These are phyloP conservation scores for Microplitis manilae DNA, from an alignment of 2,888 invertebrate species.

Conservation along the genomic window DNA sequence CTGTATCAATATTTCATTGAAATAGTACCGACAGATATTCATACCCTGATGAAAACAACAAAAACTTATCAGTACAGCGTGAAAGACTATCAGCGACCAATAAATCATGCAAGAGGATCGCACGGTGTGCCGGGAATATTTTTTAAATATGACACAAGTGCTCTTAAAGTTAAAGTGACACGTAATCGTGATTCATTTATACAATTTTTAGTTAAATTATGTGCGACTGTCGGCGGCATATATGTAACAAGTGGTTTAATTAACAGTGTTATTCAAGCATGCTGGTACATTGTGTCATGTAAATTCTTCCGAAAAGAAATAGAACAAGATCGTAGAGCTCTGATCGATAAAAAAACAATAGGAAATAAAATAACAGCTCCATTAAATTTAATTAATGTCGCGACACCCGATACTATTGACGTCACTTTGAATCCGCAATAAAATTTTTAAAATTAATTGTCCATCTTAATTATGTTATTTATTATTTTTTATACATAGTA, in stretches of 20 bases:
- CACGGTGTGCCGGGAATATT: conserved; percentile 96
- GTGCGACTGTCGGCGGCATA: conserved; percentile 93
- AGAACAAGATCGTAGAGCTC: conserved; percentile 39
- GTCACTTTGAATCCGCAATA: conserved; percentile 56
- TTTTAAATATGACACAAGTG: conserved; percentile 95
- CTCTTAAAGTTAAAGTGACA: conserved; percentile 86
- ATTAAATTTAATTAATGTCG: conserved; percentile 57
- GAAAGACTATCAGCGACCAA: conserved; percentile 88
- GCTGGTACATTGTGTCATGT: conserved; percentile 61
- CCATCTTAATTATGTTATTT: not conserved
- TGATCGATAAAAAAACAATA: conserved; percentile 10
- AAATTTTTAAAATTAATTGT: conserved; percentile 32
- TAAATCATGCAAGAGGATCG: conserved; percentile 83
- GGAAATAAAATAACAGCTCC: conserved; percentile 22
- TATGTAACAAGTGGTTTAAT: conserved; percentile 83
- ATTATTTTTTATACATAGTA: not conserved
- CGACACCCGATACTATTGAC: conserved; percentile 54
- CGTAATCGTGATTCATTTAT: conserved; percentile 84
- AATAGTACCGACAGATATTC: conserved; percentile 96
- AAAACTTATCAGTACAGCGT: conserved; percentile 95
- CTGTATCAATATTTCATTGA: conserved; percentile 95
- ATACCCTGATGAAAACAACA: conserved; percentile 81
- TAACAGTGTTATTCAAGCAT: conserved; percentile 62
- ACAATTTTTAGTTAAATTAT: conserved; percentile 89
- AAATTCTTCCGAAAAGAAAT: conserved; percentile 52